Evolutionary conservation across 2,888 invertebrate genomes (phyloP).

Genomic region (Dinocampus coccinellae): DNA sequence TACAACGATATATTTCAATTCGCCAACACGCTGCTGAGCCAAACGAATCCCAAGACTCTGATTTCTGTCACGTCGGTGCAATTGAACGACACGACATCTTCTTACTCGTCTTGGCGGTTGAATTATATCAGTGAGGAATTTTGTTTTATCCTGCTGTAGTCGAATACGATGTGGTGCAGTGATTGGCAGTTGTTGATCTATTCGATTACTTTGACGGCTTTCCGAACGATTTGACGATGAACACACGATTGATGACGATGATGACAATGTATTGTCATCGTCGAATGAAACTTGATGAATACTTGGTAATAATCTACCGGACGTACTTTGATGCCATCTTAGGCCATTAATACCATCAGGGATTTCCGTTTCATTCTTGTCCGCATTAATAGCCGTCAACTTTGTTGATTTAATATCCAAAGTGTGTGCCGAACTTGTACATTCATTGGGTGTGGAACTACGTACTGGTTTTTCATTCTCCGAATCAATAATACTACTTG

Average conservation of each 20-base stretch:
- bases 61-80: slow-evolving; percentile 76
- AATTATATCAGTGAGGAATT: slow-evolving; percentile 64
- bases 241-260: too few relatives aligned
- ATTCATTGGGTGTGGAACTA: slow-evolving; percentile 62
- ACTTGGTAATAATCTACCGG: slow-evolving; percentile 63
- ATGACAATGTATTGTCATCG: slow-evolving; percentile 26
- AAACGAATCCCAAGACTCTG: slow-evolving; percentile 81
- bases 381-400: background rate
- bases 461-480: slow-evolving; percentile 72
- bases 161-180: slow-evolving; percentile 58
- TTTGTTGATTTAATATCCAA: slow-evolving; percentile 11
- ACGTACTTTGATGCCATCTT: slow-evolving; percentile 64
- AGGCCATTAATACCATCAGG: slow-evolving; percentile 58
- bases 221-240: slow-evolving; percentile 17
- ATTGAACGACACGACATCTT: slow-evolving; percentile 76
- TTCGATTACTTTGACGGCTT: slow-evolving; percentile 4
- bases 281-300: slow-evolving; percentile 57
- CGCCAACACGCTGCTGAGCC: slow-evolving; percentile 73
- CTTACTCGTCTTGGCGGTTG: slow-evolving; percentile 66
- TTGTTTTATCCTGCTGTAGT: slow-evolving; percentile 65
- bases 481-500: slow-evolving; percentile 67
- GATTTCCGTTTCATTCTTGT: slow-evolving; percentile 15
- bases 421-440: slow-evolving; percentile 36
- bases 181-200: slow-evolving; percentile 18
- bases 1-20: slow-evolving; percentile 66